Percentiles rank a stretch among this genome's conserved stretches.
phyloP scores from a whole-genome alignment of 2,113 vertebrate genomes.

The Marcusenius ussheri region DNA sequence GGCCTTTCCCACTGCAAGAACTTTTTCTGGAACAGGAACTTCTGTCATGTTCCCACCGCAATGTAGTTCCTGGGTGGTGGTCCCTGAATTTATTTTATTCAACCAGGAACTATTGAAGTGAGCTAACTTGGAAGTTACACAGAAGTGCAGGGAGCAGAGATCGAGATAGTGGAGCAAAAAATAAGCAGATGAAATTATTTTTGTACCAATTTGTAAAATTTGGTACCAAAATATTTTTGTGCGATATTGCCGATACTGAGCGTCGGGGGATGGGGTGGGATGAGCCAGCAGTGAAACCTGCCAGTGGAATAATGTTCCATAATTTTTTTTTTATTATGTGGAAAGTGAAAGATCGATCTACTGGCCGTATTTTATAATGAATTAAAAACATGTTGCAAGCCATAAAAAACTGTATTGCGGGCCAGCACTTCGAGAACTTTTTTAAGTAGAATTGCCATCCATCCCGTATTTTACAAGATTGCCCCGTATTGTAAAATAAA shows the following conservation, averaged over 20 bases:
- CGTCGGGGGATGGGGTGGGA: neutral
- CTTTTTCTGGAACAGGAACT: neutral
- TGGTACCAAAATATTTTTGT: neutral
- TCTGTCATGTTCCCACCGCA: neutral
- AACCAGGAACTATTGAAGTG: neutral
- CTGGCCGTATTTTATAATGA: too few relatives aligned
- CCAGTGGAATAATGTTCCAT: neutral
- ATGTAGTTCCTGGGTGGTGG: neutral
- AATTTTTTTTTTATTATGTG: neutral
- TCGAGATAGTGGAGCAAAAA: neutral
- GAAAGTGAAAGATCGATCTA: neutral
- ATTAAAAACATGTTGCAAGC: neutral
- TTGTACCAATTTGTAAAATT: neutral
- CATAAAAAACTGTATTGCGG: neutral
- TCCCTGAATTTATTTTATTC: neutral
- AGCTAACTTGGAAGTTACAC: neutral
- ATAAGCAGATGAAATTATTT: neutral
- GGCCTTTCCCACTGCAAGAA: neutral
- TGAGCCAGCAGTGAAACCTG: neutral
- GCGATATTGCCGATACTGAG: neutral
- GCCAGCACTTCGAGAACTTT: neutral
- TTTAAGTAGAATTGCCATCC: neutral
- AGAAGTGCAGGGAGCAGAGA: neutral
- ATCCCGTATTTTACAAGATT: neutral
- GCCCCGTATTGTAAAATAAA: neutral